Evolutionary conservation across 2,888 invertebrate species (phyloP), one percentile per base, ranked within the genome.

Genomic region (Camptogramma bilineatum): DNA sequence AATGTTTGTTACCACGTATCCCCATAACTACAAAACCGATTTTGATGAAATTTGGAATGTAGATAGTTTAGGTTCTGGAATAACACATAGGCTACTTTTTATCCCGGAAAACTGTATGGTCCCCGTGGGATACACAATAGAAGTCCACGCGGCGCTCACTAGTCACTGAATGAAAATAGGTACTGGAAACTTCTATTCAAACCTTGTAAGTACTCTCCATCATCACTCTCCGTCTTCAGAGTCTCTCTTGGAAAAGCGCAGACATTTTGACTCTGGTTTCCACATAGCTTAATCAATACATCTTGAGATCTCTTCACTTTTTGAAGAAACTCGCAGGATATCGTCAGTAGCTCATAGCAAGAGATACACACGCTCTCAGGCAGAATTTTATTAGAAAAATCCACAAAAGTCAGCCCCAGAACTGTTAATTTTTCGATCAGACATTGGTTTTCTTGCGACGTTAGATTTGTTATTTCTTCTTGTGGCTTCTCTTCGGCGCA

Each of bases 361-460:
- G 19, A 16, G 34, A 8, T 24, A 39, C 67, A 68, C 3, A 62
- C 48, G 1, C 61, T 52, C 21, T 64, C 24, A 28, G 67, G 67
- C 13, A 68, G 48, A n/a, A 13, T 46, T 58, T 58, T 55, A 50
- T 55, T 58, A 9, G 52, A 58, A 48, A 64, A 68, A 62, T 68
- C 64, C 0, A 68, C 61, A 8, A 64, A 58, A 44, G 4, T 10
- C 3, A 56, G 18, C 16, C 58, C 54, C n/a, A 62, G 24, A 16
- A 42, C 4, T 16, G 55, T 42, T n/a, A 66, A 31, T 42, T 62
- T 66, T 55, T 62, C 51, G n/a, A 42, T 48, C 9, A 52, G 21
- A 5, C 24, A 17, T 24, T 50, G 50, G 16, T 34, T n/a, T n/a
- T 47, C 13, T 21, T 44, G 46, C 7, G 34, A 31, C 19, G 44